Percentiles rank a stretch among this genome's conserved stretches.
Evolutionary conservation across 2,113 vertebrate species (phyloP).

Genomic region (Rhadina sibilatrix): DNA sequence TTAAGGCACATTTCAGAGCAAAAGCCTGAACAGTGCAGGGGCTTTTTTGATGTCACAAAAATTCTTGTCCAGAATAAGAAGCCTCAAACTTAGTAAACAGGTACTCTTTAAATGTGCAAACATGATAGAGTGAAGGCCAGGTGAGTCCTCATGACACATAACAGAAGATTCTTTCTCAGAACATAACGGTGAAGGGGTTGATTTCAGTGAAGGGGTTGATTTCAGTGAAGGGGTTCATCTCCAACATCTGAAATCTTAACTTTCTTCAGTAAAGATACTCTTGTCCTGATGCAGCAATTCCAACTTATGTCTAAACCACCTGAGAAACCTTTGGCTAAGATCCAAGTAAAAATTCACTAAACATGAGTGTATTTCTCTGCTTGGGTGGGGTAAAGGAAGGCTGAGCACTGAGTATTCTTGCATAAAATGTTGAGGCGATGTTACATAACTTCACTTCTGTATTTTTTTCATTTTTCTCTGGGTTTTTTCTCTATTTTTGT

Average conservation of each 20-base stretch:
- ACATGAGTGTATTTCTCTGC: not conserved
- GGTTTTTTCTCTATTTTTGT: accelerated
- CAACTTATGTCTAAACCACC: accelerated
- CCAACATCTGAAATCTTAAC: not conserved
- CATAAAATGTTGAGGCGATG: not conserved
- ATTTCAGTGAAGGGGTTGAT: not conserved
- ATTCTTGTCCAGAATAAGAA: not conserved
- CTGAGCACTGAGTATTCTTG: not conserved
- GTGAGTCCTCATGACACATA: not conserved
- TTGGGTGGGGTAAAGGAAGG: not conserved
- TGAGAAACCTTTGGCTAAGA: not conserved
- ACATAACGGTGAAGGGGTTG: not conserved
- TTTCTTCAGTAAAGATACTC: not conserved
- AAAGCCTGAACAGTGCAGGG: not conserved
- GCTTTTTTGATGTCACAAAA: not conserved
- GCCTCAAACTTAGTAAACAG: not conserved
- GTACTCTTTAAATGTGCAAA: not conserved
- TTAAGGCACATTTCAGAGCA: not conserved
- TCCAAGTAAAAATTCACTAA: not conserved
- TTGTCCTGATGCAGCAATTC: not conserved
- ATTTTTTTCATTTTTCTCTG: not conserved
- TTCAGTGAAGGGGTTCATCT: not conserved
- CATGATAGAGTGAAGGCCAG: not conserved
- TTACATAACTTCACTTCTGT: not conserved
- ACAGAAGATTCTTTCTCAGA: not conserved